Evolutionary conservation across 2,888 invertebrate genomes (phyloP).

Genomic region (Ephialtes manifestator): DNA sequence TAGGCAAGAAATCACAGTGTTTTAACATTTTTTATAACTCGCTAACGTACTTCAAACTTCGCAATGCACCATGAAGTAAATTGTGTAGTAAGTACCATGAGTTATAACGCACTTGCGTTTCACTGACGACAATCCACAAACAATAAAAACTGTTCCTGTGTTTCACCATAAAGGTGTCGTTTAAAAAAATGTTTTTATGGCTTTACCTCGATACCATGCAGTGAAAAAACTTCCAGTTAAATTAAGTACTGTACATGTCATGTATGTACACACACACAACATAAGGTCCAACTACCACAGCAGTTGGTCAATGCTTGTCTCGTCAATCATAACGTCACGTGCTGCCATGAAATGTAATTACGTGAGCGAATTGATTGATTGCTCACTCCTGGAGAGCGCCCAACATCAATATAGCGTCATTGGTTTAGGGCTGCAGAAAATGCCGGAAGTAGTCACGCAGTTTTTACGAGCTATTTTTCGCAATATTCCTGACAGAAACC

Average conservation of each 20-base stretch:
- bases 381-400: neutral
- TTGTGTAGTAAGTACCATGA: too few species aligned
- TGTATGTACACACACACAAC: neutral
- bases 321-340: conserved; percentile 9
- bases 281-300: neutral
- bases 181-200: neutral
- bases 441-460: neutral
- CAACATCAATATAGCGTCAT: neutral
- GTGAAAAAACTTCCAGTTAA: neutral
- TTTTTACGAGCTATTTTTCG: neutral
- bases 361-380: conserved; percentile 7
- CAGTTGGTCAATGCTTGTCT: neutral
- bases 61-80: neutral
- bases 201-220: neutral
- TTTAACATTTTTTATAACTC: neutral
- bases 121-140: neutral
- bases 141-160: neutral
- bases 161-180: neutral
- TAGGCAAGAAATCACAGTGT: neutral
- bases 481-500: neutral
- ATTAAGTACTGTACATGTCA: too few species aligned
- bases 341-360: conserved; percentile 7
- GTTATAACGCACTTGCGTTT: neutral
- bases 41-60: neutral
- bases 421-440: neutral